Conservation (phyloP, 2,113 vertebrate species). For the Dunckerocampus dactyliophorus region DNA sequence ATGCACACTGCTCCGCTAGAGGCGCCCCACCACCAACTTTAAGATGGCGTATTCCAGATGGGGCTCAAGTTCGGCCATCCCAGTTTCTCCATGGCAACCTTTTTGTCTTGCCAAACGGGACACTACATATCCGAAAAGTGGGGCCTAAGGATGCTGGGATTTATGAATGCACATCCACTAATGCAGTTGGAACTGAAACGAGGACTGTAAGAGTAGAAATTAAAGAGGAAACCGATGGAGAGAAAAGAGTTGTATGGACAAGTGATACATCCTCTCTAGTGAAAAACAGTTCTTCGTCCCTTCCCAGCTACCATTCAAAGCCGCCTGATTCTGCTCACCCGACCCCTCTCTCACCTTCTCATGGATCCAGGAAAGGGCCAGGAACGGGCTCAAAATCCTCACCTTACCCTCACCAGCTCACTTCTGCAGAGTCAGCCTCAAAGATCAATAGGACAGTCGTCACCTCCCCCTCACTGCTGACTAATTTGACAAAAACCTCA, state of each 20-base stretch:
- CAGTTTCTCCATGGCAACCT: conserved; percentile 87
- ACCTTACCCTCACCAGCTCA: conserved; percentile 8
- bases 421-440: conserved; percentile 16
- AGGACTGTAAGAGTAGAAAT: conserved; percentile 76
- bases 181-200: conserved; percentile 78
- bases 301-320: conserved; percentile 19
- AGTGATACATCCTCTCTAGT: conserved; percentile 12
- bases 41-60: conserved; percentile 82
- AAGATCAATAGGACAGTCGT: conserved; percentile 42
- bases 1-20: conserved; percentile 82
- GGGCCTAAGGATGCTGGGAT: conserved; percentile 76
- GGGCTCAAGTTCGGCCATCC: conserved; percentile 81
- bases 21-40: conserved; percentile 80
- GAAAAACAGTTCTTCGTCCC: conserved; percentile 24
- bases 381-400: conserved; percentile 2
- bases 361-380: conserved; percentile 19
- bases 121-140: conserved; percentile 80
- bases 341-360: conserved; percentile 12
- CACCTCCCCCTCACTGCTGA: conserved; percentile 24
- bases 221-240: conserved; percentile 36
- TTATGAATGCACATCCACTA: conserved; percentile 87
- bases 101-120: conserved; percentile 92
- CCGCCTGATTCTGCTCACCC: conserved; percentile 24
- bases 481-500: conserved; percentile 25
- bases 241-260: conserved; percentile 4